Percentiles rank a stretch among this genome's conserved stretches.
phyloP scores from a whole-genome alignment of 1,140 invertebrate genomes.

The Lysiphlebus fabarum region DNA sequence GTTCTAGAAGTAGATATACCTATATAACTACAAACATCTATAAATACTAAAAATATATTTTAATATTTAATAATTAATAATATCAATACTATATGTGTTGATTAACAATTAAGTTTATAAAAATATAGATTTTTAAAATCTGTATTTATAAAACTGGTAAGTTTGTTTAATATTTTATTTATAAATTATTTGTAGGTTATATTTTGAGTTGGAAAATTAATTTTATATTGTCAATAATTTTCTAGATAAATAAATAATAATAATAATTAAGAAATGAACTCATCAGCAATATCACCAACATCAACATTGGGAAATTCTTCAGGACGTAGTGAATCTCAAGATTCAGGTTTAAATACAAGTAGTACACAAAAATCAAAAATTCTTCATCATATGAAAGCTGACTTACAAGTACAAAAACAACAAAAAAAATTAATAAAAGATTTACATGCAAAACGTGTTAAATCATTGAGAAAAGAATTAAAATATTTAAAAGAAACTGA shows the following conservation, averaged over 20 bases:
- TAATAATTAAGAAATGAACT: slow-evolving; percentile 41
- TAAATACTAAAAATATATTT: too few relatives aligned
- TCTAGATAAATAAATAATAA: slow-evolving; percentile 5
- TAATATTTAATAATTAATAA: too few relatives aligned
- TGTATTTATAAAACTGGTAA: too few relatives aligned
- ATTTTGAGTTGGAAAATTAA: too few relatives aligned
- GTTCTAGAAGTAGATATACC: too few relatives aligned
- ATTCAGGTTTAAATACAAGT: slow-evolving; percentile 41
- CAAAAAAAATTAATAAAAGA: slow-evolving; percentile 47
- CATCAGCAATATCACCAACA: slow-evolving; percentile 39
- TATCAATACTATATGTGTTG: too few relatives aligned
- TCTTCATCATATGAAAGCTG: slow-evolving; percentile 48
- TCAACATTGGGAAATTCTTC: slow-evolving; percentile 41
- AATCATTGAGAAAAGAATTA: slow-evolving; percentile 63
- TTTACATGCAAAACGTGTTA: slow-evolving; percentile 62
- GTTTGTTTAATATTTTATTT: too few relatives aligned
- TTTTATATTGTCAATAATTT: too few relatives aligned
- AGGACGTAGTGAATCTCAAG: slow-evolving; percentile 45
- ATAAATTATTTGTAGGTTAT: too few relatives aligned
- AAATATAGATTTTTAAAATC: too few relatives aligned
- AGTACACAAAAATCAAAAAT: slow-evolving; percentile 42
- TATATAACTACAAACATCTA: too few relatives aligned
- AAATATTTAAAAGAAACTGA: slow-evolving; percentile 66
- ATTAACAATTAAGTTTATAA: too few relatives aligned
- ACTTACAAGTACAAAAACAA: slow-evolving; percentile 46